Evolutionary conservation across 2,888 invertebrate genomes (phyloP).

Genomic region (Oscheius sp.): DNA sequence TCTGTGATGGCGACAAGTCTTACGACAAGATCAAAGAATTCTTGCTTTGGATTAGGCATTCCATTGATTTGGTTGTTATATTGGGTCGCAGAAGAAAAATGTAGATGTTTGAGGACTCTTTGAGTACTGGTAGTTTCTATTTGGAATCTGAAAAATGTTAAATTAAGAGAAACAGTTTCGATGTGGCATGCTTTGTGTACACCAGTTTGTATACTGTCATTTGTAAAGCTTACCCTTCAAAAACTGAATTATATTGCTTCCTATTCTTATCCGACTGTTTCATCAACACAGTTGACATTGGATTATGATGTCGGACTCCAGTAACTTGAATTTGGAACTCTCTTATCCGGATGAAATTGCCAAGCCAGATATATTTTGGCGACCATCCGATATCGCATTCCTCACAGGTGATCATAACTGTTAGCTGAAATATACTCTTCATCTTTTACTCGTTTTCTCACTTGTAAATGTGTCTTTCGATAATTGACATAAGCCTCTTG

Average conservation of each 20-base stretch:
- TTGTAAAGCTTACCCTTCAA: constrained; percentile 10
- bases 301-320: constrained; percentile 11
- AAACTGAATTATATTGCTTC: constrained; percentile 2
- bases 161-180: background rate
- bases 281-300: background rate
- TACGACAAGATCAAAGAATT: constrained; percentile 15
- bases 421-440: background rate
- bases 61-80: constrained; percentile 5
- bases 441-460: background rate
- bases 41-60: constrained; percentile 10
- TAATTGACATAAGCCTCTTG: constrained; percentile 15
- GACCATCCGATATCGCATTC: background rate
- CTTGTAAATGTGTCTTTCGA: constrained; percentile 15
- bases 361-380: constrained; percentile 2
- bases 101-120: background rate
- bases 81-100: background rate
- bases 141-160: background rate
- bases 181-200: too few species aligned
- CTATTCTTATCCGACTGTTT: constrained; percentile 11
- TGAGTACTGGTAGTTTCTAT: background rate
- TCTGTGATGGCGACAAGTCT: constrained; percentile 2
- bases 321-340: constrained; percentile 11
- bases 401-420: constrained; percentile 3
- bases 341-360: constrained; percentile 4
- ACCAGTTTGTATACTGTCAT: too few species aligned